phyloP scores from a whole-genome alignment of 2,113 vertebrate genomes.

The Urocitellus parryii region DNA sequence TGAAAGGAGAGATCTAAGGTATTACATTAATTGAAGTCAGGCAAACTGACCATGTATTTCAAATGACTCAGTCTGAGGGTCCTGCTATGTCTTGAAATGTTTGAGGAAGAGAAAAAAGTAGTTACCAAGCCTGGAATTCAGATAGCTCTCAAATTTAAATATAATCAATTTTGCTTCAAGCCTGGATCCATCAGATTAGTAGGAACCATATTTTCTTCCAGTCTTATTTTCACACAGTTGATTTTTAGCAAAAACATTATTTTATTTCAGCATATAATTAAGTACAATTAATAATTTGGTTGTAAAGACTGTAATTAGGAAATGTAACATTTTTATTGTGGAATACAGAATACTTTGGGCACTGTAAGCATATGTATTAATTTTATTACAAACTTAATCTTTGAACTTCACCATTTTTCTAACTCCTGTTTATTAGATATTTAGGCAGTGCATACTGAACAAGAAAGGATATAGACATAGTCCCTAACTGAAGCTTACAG shows the following conservation, averaged over 20 bases:
- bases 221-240: background rate
- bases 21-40: background rate
- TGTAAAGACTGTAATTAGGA: constrained; percentile 14
- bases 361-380: background rate
- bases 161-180: background rate
- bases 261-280: constrained; percentile 1
- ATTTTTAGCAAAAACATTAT: background rate
- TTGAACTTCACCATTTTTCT: background rate
- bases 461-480: background rate
- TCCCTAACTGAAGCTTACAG: background rate
- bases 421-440: background rate
- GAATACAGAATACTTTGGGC: background rate
- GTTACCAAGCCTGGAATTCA: background rate
- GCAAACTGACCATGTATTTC: background rate
- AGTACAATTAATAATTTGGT: background rate
- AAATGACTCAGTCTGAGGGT: constrained; percentile 11
- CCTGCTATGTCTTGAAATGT: constrained; percentile 22
- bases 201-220: background rate
- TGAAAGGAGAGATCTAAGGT: background rate
- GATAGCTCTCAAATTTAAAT: background rate
- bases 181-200: background rate
- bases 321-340: background rate
- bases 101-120: background rate
- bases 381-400: constrained; percentile 21
- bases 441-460: background rate